A percentile compares a stretch with the other conserved stretches of the same genome.
These are phyloP conservation scores for Caloenas nicobarica DNA, from an alignment of 2,113 vertebrate genomes.

Conservation along the genomic window DNA sequence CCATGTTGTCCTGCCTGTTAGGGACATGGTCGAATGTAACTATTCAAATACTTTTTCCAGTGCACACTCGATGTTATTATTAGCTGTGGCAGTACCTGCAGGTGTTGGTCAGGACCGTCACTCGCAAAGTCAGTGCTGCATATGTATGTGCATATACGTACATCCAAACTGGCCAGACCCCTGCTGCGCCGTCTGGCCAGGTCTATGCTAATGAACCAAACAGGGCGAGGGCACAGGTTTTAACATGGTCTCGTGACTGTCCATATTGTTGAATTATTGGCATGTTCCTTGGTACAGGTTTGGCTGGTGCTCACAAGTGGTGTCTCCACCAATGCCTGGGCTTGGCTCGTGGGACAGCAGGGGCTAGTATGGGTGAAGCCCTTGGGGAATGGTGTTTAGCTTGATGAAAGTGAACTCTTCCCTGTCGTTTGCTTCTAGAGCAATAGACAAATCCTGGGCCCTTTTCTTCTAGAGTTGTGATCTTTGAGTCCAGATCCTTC, in stretches of 20 bases:
- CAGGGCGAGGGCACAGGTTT: background rate
- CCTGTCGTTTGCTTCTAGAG: background rate
- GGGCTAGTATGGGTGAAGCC: background rate
- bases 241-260: background rate
- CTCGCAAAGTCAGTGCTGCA: background rate
- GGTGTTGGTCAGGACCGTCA: fast-evolving
- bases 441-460: background rate
- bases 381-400: background rate
- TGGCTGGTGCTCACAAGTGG: background rate
- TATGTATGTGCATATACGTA: fast-evolving
- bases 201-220: background rate
- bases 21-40: background rate
- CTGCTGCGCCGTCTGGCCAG: background rate
- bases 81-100: background rate
- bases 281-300: background rate
- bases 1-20: background rate
- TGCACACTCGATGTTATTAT: fast-evolving
- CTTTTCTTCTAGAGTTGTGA: background rate
- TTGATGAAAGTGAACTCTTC: background rate
- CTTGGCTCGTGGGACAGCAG: background rate
- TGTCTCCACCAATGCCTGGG: fast-evolving
- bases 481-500: background rate
- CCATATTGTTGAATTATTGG: background rate
- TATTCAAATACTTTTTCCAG: background rate
- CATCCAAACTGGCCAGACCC: background rate